A percentile compares a stretch with the other conserved stretches of the same genome.
Evolutionary conservation across 2,113 vertebrate genomes (phyloP).

Genomic region (Gymnorhina tibicen): DNA sequence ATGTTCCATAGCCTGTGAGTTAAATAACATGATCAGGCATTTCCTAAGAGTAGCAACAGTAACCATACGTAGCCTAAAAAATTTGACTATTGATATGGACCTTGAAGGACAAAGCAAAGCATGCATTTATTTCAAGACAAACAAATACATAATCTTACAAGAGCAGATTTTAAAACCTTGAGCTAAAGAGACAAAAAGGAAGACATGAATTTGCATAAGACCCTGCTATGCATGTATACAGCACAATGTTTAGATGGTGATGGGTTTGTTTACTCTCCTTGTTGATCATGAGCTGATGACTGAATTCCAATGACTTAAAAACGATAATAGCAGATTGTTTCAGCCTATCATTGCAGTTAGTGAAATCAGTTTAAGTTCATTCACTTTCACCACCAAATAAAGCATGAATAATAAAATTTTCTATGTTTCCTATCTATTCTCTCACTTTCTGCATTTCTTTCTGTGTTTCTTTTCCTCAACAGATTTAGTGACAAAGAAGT

Average conservation of each 20-base stretch:
- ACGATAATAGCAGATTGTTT: background rate
- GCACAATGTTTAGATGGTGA: background rate
- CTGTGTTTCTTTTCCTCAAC: background rate
- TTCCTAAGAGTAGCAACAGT: background rate
- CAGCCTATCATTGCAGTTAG: background rate
- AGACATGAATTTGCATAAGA: background rate
- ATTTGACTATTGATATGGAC: background rate
- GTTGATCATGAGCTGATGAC: background rate
- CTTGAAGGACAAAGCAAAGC: background rate
- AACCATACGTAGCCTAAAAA: background rate
- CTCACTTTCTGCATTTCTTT: background rate
- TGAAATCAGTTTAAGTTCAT: background rate
- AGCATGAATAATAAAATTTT: background rate
- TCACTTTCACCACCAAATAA: background rate
- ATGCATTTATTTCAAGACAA: background rate
- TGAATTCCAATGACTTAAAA: background rate
- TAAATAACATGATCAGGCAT: background rate
- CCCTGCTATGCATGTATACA: accelerated
- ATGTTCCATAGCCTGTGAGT: background rate
- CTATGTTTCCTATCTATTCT: background rate
- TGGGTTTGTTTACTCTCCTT: background rate
- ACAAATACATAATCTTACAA: background rate
- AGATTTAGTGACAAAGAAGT: background rate
- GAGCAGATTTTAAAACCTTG: background rate
- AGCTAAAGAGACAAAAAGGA: background rate